Conservation (phyloP, 2,113 vertebrate species). For the Hippocampus mohnikei region DNA sequence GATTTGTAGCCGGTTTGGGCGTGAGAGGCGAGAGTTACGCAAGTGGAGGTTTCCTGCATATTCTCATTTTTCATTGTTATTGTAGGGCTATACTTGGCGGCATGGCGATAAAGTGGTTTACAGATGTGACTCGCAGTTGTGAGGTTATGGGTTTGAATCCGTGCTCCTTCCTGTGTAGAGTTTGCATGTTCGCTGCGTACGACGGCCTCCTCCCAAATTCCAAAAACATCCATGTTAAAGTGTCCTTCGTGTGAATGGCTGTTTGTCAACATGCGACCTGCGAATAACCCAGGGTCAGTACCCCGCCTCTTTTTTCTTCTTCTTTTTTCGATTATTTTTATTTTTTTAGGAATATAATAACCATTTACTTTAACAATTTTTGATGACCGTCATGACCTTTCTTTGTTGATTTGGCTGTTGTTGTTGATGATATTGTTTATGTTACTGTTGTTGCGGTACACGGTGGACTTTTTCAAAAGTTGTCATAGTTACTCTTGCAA, state of each 20-base stretch:
- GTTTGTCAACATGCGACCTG: too few relatives aligned
- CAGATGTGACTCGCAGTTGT: not conserved
- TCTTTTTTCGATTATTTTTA: too few relatives aligned
- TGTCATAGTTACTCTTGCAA: not conserved
- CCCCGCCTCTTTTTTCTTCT: too few relatives aligned
- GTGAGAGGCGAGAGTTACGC: constrained; percentile 20
- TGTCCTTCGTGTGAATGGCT: too few relatives aligned
- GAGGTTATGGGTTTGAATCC: not conserved
- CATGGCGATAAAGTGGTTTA: not conserved
- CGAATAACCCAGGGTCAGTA: too few relatives aligned
- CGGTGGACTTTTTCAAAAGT: not conserved
- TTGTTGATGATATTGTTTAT: not conserved
- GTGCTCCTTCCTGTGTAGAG: too few relatives aligned
- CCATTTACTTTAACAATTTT: not conserved
- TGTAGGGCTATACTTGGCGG: not conserved
- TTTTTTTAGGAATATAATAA: too few relatives aligned
- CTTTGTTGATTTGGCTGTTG: not conserved
- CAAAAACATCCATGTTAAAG: too few relatives aligned
- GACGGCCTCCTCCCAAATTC: too few relatives aligned
- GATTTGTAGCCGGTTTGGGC: constrained; percentile 38
- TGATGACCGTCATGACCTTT: not conserved
- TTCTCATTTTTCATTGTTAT: constrained; percentile 7
- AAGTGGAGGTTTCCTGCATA: constrained; percentile 23
- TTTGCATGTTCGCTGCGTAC: too few relatives aligned
- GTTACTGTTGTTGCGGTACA: not conserved